Percentiles rank a stretch among this genome's conserved stretches.
These are phyloP conservation scores for Neria commutata DNA, from an alignment of 2,888 invertebrate genomes.

Conservation along the genomic window DNA sequence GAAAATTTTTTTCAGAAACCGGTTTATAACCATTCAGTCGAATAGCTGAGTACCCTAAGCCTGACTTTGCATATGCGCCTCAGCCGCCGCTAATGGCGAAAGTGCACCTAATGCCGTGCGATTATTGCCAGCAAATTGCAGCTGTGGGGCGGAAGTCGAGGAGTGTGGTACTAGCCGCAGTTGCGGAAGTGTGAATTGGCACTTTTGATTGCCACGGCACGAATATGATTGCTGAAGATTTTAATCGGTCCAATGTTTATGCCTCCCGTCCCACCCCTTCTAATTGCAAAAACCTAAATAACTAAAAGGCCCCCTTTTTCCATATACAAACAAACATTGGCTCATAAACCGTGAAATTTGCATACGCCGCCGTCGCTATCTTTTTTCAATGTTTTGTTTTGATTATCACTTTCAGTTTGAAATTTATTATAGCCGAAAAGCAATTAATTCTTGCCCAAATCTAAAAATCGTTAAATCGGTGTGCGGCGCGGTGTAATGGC, in stretches of 20 bases:
- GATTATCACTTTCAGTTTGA: conserved; percentile 43
- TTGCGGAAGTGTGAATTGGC: neutral
- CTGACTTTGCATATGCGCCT: too few species aligned
- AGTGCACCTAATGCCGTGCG: conserved; percentile 17
- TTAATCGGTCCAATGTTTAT: neutral
- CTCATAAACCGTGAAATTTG: neutral
- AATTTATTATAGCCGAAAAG: conserved; percentile 53
- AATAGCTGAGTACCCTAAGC: too few species aligned
- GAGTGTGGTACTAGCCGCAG: neutral
- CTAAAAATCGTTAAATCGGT: conserved; percentile 41
- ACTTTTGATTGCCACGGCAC: neutral
- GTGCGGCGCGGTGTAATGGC: conserved; percentile 34
- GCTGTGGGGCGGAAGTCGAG: too few species aligned
- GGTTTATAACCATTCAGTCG: too few species aligned
- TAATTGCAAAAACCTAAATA: too few species aligned
- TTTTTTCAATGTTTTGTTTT: conserved; percentile 38
- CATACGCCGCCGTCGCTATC: neutral
- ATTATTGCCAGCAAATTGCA: conserved; percentile 12
- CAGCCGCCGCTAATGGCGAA: conserved; percentile 6
- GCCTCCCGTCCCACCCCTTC: neutral
- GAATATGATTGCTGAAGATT: neutral
- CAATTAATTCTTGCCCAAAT: conserved; percentile 58
- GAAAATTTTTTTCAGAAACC: too few species aligned
- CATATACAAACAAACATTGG: too few species aligned
- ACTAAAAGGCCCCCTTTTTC: too few species aligned